These are phyloP conservation scores for Columba guinea DNA, from an alignment of 2,797 vertebrate genomes.

Conservation along the genomic window DNA sequence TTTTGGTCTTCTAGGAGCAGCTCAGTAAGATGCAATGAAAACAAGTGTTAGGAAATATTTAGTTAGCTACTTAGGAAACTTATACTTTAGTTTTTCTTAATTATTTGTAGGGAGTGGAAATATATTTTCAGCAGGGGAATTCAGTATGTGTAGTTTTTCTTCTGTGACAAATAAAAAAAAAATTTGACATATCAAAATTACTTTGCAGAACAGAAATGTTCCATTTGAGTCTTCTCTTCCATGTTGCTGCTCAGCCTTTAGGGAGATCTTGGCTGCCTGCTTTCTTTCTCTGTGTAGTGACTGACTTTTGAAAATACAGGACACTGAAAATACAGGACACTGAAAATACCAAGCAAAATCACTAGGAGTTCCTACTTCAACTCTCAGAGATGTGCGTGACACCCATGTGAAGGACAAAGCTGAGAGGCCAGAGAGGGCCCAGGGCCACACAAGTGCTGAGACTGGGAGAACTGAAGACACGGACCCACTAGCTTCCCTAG, in stretches of 20 bases:
- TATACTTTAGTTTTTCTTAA: not conserved
- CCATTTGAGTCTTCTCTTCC: not conserved
- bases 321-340: not conserved
- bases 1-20: not conserved
- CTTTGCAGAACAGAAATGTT: not conserved
- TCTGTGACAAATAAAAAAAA: not conserved
- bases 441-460: not conserved
- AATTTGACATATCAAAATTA: not conserved
- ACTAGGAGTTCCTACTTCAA: not conserved
- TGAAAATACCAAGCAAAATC: not conserved
- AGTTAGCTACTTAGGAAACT: not conserved
- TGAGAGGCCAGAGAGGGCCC: not conserved
- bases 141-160: not conserved
- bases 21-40: not conserved
- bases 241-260: not conserved
- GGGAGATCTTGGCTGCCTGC: not conserved
- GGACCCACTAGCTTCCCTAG: not conserved
- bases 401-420: rapidly evolving
- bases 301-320: not conserved
- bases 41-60: not conserved
- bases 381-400: not conserved
- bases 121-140: not conserved
- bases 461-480: not conserved
- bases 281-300: not conserved
- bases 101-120: not conserved